Percentiles rank a stretch among this genome's conserved stretches.
phyloP scores from a whole-genome alignment of 2,113 vertebrate genomes.

The Podarcis cretensis region DNA sequence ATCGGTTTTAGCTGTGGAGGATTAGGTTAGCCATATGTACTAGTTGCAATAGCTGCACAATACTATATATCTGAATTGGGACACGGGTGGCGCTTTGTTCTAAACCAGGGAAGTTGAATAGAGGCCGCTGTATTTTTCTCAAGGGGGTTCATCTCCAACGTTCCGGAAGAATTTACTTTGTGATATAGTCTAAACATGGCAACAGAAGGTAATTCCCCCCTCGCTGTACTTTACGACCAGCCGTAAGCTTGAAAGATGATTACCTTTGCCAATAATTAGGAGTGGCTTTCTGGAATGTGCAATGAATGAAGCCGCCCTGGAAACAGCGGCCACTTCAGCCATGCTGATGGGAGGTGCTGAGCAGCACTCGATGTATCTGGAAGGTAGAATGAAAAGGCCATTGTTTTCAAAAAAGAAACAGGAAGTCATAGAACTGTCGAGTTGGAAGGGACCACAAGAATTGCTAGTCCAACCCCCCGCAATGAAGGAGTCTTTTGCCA shows the following conservation, averaged over 20 bases:
- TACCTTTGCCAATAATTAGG: constrained; percentile 95
- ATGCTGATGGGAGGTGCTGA: constrained; percentile 82
- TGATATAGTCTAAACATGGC: neutral
- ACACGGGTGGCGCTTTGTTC: too few species aligned
- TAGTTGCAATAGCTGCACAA: too few species aligned
- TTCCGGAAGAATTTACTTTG: neutral
- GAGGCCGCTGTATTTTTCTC: neutral
- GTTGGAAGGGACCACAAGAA: too few species aligned
- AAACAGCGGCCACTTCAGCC: constrained; percentile 77
- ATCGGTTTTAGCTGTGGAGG: neutral
- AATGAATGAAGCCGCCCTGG: constrained; percentile 76
- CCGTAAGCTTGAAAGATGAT: neutral
- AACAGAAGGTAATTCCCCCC: neutral
- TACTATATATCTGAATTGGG: too few species aligned
- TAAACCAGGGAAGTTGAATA: neutral
- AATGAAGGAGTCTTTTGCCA: neutral
- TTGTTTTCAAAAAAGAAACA: neutral
- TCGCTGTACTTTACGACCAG: neutral
- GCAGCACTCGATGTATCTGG: constrained; percentile 84
- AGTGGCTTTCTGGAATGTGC: constrained; percentile 85
- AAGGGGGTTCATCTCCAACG: neutral
- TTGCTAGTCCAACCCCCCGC: too few species aligned
- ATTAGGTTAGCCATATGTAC: neutral
- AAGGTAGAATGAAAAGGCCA: constrained; percentile 46
- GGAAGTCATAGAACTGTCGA: neutral